Evolutionary conservation across 53 echinoderm and acorn worm genomes (phyloP).

Genomic region (Patiria pectinifera): DNA sequence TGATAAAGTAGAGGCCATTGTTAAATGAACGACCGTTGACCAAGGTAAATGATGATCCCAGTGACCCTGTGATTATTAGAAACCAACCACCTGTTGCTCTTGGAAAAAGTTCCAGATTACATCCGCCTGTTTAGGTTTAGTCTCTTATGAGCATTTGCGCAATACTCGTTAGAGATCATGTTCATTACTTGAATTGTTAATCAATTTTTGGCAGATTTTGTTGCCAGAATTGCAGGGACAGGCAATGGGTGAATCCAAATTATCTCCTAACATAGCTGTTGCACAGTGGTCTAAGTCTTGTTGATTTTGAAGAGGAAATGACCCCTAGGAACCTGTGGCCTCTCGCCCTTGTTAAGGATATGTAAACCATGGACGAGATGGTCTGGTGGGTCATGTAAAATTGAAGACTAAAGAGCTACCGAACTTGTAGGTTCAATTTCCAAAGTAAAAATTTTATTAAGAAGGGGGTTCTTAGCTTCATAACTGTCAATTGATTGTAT

Average conservation of each 20-base stretch:
- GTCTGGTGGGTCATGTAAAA: slow-evolving; percentile 47
- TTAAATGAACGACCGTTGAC: slow-evolving; percentile 59
- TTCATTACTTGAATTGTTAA: slow-evolving; percentile 34
- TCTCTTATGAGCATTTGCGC: not conserved
- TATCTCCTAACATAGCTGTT: slow-evolving; percentile 14
- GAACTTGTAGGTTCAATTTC: not conserved
- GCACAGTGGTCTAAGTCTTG: slow-evolving; percentile 63
- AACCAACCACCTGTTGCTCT: slow-evolving; percentile 52
- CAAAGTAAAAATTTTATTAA: too few species aligned
- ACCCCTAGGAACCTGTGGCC: slow-evolving; percentile 66
- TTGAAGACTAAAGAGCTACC: slow-evolving; percentile 21
- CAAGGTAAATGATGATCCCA: slow-evolving; percentile 22
- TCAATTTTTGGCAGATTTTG: slow-evolving; percentile 34
- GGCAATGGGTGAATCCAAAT: slow-evolving; percentile 47
- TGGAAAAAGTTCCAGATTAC: slow-evolving; percentile 40
- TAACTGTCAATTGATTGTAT: not conserved
- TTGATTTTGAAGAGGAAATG: slow-evolving; percentile 47
- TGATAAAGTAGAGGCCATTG: slow-evolving; percentile 60
- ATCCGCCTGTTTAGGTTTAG: slow-evolving; percentile 52
- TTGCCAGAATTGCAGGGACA: slow-evolving; percentile 53
- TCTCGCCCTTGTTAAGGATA: slow-evolving; percentile 37
- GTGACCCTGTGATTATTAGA: slow-evolving; percentile 36
- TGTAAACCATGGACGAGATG: slow-evolving; percentile 42
- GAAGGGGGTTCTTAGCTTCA: not conserved
- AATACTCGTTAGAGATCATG: slow-evolving; percentile 60